Base-by-base conservation (phyloP, 2,797 vertebrate genomes). In the Schizopygopsis pylzovi region DNA sequence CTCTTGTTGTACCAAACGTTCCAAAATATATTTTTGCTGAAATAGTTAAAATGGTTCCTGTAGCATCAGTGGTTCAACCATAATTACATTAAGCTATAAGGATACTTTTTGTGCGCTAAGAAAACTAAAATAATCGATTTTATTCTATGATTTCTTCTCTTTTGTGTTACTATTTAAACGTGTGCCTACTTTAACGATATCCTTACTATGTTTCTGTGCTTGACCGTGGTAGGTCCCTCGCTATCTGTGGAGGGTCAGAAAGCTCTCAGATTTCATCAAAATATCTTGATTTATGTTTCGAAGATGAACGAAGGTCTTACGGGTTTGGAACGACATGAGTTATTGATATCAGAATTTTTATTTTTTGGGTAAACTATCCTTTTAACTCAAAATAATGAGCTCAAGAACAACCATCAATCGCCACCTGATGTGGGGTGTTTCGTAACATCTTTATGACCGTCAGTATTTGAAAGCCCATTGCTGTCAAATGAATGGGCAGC, bases 401-500 rank as follows among this genome's bases (percentile, higher is more conserved):
- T 71, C 20, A 83, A 86, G 52, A 73, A 9, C n/a, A 83, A 52
- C 83, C 15, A 78, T 79, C 16, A 13, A 87, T 85, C 79, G 80
- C 12, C 59, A 73, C 43, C 68, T 81, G 43, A 80, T 59, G 52
- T 10, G 9, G 78, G 52, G 63, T 49, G 20, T 75, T 33, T 83
- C 52, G 37, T 39, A 39, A 86, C 65, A 83, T 81, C 56, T 37
- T 82, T 81, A 83, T 76, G 88, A 68, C 68, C 47, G 59, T 85
- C 82, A 79, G 33, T 75, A 28, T 73, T 78, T 81, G 59, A 37
- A 87, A 54, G 28, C 45, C 8, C n/a, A 39, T 54, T 41, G 71
- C 84, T 79, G 61, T 84, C 39, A 71, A 78, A 41, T 84, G 81
- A 88, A 87, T 87, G 59, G 52, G 39, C 43, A 16, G 37, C 56